These are phyloP conservation scores for Heliconius nattereri DNA, from an alignment of 1,140 invertebrate genomes.

Conservation along the genomic window DNA sequence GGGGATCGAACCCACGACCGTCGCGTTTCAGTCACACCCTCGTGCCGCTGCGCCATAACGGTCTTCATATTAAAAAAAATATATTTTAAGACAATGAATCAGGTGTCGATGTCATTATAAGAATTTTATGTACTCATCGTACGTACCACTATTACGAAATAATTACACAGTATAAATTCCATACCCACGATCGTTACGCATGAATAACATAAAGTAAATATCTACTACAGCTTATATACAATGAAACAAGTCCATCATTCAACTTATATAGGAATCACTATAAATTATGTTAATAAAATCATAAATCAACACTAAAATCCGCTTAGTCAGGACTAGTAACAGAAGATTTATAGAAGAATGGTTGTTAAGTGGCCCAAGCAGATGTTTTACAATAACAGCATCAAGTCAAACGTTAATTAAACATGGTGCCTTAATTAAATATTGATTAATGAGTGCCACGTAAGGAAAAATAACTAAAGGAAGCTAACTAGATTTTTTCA, in stretches of 20 bases:
- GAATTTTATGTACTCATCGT: no score
- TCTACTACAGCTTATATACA: not conserved
- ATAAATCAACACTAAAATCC: conserved; percentile 21
- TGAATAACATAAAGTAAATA: conserved; percentile 2
- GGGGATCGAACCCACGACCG: no score
- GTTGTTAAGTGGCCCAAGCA: conserved; percentile 2
- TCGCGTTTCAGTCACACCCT: no score
- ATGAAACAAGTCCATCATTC: not conserved
- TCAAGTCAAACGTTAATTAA: conserved; percentile 17
- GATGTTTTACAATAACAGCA: conserved; percentile 21
- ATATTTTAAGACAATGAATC: no score
- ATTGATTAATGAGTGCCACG: conserved; percentile 11
- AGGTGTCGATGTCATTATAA: not conserved
- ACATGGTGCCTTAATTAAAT: conserved; percentile 24
- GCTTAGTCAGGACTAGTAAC: conserved; percentile 2
- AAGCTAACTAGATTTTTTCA: not conserved
- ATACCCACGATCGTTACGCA: not conserved
- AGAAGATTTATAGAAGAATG: conserved; percentile 1
- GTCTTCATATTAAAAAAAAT: no score
- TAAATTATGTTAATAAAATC: not conserved
- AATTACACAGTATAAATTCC: not conserved
- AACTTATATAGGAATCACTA: not conserved
- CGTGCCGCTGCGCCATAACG: no score
- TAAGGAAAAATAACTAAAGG: not conserved
- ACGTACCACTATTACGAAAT: not conserved